Percentiles rank a stretch among this genome's conserved stretches.
phyloP scores from a whole-genome alignment of 2,113 vertebrate species.

The Mungos mungo region DNA sequence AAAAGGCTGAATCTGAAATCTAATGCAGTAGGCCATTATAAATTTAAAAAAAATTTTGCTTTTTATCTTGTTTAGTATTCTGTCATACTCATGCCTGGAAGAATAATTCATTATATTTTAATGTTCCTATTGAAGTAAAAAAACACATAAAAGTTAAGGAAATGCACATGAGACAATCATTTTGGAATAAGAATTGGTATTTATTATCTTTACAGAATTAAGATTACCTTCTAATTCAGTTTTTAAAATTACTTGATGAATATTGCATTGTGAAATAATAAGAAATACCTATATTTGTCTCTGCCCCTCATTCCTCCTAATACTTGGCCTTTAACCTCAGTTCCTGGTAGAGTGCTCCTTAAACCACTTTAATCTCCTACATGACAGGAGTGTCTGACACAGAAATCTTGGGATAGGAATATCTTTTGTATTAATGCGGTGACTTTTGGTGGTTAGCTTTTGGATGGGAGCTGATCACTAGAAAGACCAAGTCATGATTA shows the following conservation, averaged over 20 bases:
- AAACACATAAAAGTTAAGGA: background rate
- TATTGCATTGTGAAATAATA: background rate
- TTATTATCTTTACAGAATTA: background rate
- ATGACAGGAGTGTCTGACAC: background rate
- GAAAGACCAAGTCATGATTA: background rate
- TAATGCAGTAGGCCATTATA: background rate
- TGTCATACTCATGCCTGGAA: background rate
- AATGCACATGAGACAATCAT: background rate
- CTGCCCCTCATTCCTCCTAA: background rate
- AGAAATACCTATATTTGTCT: background rate
- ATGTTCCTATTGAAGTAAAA: background rate
- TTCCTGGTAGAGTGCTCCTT: background rate
- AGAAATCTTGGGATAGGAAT: background rate
- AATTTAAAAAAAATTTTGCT: background rate
- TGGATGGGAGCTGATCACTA: background rate
- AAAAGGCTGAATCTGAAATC: background rate
- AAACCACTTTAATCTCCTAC: background rate
- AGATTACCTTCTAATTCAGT: background rate
- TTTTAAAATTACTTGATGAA: background rate
- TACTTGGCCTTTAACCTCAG: background rate
- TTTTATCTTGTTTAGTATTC: background rate
- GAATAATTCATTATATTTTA: conserved; percentile 16
- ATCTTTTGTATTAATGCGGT: background rate
- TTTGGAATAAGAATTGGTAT: background rate
- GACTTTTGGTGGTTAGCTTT: background rate